Conservation (phyloP, 2,113 vertebrate genomes). For the Mormoops blainvillei region DNA sequence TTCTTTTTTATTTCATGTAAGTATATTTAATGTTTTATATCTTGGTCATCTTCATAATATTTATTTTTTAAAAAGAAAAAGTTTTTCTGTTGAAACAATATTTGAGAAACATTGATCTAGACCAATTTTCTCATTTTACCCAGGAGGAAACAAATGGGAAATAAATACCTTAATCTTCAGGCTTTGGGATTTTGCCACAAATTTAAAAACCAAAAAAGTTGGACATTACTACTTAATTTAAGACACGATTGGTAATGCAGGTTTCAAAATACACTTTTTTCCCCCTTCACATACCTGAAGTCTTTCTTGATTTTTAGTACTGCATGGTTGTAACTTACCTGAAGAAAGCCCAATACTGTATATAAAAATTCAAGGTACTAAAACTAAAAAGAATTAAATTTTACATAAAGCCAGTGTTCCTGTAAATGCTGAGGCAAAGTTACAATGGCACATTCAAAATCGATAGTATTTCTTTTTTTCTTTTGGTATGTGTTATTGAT, state of each 20-base stretch:
- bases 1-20: neutral
- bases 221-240: neutral
- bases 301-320: neutral
- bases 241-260: neutral
- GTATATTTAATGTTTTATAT: neutral
- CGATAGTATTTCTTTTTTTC: slow-evolving; percentile 20
- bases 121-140: neutral
- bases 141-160: neutral
- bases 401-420: neutral
- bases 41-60: neutral
- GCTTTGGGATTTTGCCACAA: neutral
- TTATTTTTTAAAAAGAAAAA: slow-evolving; percentile 4
- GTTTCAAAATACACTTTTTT: neutral
- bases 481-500: too few species aligned
- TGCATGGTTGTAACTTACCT: neutral
- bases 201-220: neutral
- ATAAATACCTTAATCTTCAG: slow-evolving; percentile 26
- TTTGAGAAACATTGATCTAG: neutral
- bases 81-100: neutral
- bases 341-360: neutral
- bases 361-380: slow-evolving; percentile 15
- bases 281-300: neutral
- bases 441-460: neutral
- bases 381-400: neutral
- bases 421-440: neutral